These are phyloP conservation scores for Sinonovacula constricta DNA, from an alignment of 1,140 invertebrate genomes.

Conservation along the genomic window DNA sequence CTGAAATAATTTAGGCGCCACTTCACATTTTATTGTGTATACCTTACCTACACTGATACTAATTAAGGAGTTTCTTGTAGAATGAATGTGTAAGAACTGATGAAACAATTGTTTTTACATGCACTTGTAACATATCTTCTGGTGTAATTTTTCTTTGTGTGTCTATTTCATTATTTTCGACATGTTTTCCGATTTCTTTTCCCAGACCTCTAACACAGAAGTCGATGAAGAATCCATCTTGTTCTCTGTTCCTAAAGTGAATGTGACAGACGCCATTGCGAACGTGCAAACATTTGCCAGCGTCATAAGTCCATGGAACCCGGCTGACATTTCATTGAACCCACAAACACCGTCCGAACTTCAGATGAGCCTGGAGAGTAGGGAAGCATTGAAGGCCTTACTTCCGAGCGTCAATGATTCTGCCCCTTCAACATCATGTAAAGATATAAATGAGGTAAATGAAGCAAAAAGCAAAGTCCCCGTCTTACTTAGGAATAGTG, in stretches of 20 bases:
- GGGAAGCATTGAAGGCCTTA: constrained; percentile 8
- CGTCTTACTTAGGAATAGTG: too few relatives aligned
- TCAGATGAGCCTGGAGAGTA: constrained; percentile 30
- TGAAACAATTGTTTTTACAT: too few relatives aligned
- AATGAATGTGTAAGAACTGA: too few relatives aligned
- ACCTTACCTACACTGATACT: too few relatives aligned
- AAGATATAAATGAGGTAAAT: too few relatives aligned
- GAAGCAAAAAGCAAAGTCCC: too few relatives aligned
- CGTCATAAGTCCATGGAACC: constrained; percentile 32
- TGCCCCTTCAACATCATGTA: constrained; percentile 19
- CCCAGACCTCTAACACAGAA: constrained; percentile 28
- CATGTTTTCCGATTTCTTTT: neutral
- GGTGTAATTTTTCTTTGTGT: too few relatives aligned
- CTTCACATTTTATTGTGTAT: too few relatives aligned
- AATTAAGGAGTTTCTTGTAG: too few relatives aligned
- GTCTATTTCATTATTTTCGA: too few relatives aligned
- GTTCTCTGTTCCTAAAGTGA: constrained; percentile 11
- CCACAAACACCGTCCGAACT: constrained; percentile 46
- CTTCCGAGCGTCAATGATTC: constrained; percentile 1
- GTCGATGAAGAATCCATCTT: neutral
- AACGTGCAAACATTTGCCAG: constrained; percentile 41
- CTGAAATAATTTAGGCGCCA: too few relatives aligned
- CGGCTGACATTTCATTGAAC: constrained; percentile 48
- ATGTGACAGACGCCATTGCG: neutral
- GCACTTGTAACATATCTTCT: too few relatives aligned